Evolutionary conservation across 2,797 vertebrate species (phyloP).

Genomic region (Cyprinella venusta): DNA sequence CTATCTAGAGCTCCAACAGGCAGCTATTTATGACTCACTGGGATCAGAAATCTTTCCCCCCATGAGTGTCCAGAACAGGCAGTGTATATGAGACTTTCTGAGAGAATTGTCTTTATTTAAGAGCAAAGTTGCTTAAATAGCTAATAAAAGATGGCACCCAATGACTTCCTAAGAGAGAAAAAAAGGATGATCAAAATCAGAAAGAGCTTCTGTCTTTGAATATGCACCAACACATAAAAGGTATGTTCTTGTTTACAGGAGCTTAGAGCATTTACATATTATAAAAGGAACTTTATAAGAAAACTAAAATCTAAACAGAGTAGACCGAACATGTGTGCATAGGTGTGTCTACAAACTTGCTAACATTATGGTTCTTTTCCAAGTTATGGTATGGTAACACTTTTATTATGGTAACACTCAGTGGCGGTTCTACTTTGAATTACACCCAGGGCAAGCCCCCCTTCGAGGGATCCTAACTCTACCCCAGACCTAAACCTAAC

Average conservation of each 20-base stretch:
- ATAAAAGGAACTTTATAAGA: background rate
- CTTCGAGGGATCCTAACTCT: too few species aligned
- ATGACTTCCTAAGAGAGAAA: background rate
- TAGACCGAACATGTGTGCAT: background rate
- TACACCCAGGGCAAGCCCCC: too few species aligned
- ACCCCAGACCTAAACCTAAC: too few species aligned
- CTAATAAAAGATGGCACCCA: background rate
- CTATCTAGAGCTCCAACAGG: background rate
- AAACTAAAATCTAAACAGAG: background rate
- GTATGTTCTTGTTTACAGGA: background rate
- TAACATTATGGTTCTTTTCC: background rate
- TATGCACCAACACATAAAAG: background rate
- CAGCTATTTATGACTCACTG: slow-evolving; percentile 2
- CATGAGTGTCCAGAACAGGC: background rate
- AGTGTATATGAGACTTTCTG: background rate
- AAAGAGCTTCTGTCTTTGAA: background rate
- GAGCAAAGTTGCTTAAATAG: slow-evolving; percentile 8
- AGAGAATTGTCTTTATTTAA: background rate
- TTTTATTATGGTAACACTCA: too few species aligned
- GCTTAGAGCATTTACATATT: background rate
- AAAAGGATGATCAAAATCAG: background rate
- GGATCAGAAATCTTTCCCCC: background rate
- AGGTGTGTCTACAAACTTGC: background rate
- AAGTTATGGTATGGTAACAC: background rate
- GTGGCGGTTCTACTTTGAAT: too few species aligned